Evolutionary conservation across 2,797 vertebrate genomes (phyloP).

Genomic region (Tolypeutes matacus): DNA sequence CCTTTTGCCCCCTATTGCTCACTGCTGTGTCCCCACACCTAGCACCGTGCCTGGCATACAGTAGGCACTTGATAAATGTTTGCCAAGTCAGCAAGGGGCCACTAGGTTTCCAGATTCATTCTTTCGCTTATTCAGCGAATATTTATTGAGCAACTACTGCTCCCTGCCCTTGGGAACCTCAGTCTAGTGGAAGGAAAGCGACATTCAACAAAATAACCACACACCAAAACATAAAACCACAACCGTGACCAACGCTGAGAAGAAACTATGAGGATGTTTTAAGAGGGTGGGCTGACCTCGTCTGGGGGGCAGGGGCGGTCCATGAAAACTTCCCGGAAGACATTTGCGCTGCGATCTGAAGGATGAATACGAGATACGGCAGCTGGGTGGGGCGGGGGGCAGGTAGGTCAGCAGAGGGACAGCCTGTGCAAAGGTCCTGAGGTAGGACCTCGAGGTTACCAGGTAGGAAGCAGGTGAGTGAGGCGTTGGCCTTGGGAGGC

Average conservation of each 20-base stretch:
- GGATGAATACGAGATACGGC: rapidly evolving
- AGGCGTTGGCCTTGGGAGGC: no score
- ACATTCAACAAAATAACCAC: not conserved
- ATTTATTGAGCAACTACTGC: not conserved
- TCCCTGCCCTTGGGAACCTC: not conserved
- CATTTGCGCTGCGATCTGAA: not conserved
- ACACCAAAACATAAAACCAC: not conserved
- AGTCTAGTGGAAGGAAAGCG: not conserved
- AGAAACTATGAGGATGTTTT: no score
- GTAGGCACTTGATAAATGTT: no score
- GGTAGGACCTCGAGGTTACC: not conserved
- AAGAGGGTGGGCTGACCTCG: no score
- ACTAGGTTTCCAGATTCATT: not conserved
- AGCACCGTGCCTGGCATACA: no score
- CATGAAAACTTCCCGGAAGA: not conserved
- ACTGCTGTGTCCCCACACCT: no score
- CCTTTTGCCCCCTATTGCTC: not conserved
- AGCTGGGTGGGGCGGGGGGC: not conserved
- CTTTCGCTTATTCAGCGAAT: not conserved
- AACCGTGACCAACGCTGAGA: not conserved
- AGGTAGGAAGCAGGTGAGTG: no score
- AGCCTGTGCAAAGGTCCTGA: no score
- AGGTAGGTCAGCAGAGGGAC: not conserved
- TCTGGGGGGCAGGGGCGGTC: not conserved
- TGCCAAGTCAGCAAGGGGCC: no score